Base-by-base conservation (phyloP, 2,113 vertebrate genomes). In the Cygnus atratus region DNA sequence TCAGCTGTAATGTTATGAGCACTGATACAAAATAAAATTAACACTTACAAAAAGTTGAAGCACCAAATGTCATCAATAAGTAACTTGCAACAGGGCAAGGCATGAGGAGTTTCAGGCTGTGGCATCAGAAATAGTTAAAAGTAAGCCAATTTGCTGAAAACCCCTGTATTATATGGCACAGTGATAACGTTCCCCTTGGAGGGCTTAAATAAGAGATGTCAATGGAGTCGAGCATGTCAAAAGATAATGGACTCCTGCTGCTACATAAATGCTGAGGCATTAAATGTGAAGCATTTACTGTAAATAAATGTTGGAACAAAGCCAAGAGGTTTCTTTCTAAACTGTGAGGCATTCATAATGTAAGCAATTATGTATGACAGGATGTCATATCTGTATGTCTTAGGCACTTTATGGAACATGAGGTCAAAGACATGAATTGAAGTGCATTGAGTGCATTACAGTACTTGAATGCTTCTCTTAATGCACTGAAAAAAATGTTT, bases 301-400 rank as follows among this genome's bases (percentile, higher is more conserved):
- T 90, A 73, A 50, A 73, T 91, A 92, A 92, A 90, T 67, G 66
- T 87, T 95, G 92, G 95, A 89, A 37, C 43, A 65, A 63, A 93
- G 82, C 92, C 92, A 89, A 85, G 68, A 46, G 43, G 43, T 66
- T 96, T 90, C 52, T 76, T 70, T 72, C 80, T 86, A 78, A 96
- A 93, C 87, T 88, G 62, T 52, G n/a, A 78, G 85, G 79, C 67
- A 73, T 71, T 73, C 61, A 39, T 89, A 89, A 86, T 37, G 74
- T 41, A 94, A 89, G 84, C 88, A 96, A 96, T 96, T 97, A 96
- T 77, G 80, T 82, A 88, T 91, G 92, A 97, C 95, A 93, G 90
- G 83, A 87, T 71, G 76, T 59, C 71, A 79, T 58, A 66, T 88
- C 88, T 94, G 66, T 86, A 52, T 75, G 83, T 91, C 80, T 94